These are phyloP conservation scores for Monoplex corrugatus DNA, from an alignment of 2,888 invertebrate species.

Conservation along the genomic window DNA sequence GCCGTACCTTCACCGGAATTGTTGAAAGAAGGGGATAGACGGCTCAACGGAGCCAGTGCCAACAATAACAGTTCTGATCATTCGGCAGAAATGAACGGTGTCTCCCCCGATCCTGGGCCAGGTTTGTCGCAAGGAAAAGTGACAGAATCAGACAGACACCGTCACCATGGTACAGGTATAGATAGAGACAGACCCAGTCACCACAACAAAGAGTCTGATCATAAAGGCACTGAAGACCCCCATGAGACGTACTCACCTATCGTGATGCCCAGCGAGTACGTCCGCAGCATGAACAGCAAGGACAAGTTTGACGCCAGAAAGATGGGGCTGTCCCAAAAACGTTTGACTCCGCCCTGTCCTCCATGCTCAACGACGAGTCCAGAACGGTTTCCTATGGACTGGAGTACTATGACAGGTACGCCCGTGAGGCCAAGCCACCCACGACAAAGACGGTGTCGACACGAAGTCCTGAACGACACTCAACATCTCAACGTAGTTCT, in stretches of 20 bases:
- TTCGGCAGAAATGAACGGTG: background rate
- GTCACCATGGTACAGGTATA: background rate
- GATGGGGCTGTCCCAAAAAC: conserved; percentile 72
- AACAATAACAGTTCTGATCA: background rate
- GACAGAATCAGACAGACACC: background rate
- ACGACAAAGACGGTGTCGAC: background rate
- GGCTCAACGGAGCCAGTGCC: background rate
- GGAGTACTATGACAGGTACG: conserved; percentile 71
- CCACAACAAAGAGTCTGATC: background rate
- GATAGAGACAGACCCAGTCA: background rate
- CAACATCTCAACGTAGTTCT: background rate
- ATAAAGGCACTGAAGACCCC: background rate
- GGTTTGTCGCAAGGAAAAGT: background rate
- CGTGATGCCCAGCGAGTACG: conserved; percentile 72
- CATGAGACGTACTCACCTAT: background rate
- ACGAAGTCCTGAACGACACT: background rate
- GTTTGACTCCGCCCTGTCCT: conserved; percentile 72
- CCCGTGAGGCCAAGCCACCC: conserved; percentile 61
- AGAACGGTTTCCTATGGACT: conserved; percentile 52
- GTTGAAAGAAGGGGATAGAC: background rate
- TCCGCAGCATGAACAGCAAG: conserved; percentile 62
- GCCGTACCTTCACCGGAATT: background rate
- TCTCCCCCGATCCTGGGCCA: background rate
- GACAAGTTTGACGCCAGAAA: conserved; percentile 73
- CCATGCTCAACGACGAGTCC: conserved; percentile 69